Evolutionary conservation across 2,888 invertebrate genomes (phyloP).

Genomic region (Oxycera nigricornis): DNA sequence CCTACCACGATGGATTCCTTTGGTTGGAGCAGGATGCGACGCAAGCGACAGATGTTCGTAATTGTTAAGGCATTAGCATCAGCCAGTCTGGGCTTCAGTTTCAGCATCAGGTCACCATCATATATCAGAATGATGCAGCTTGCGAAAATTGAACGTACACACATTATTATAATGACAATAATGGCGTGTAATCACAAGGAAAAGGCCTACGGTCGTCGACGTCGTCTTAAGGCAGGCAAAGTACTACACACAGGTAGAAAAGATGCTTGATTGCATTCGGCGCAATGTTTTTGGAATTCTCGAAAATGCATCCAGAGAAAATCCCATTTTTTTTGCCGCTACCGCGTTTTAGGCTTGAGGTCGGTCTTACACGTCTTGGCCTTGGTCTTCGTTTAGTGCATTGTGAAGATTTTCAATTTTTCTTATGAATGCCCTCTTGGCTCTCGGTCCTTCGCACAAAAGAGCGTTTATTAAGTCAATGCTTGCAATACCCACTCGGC

Average conservation of each 20-base stretch:
- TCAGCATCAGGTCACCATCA: conserved; percentile 7
- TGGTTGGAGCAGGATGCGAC: background rate
- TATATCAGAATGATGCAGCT: background rate
- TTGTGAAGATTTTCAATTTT: conserved; percentile 1
- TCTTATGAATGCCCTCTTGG: background rate
- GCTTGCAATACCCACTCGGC: background rate
- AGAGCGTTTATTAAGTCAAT: conserved; percentile 3
- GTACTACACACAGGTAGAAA: conserved; percentile 6
- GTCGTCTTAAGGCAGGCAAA: background rate
- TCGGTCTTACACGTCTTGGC: background rate
- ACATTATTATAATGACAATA: conserved; percentile 27
- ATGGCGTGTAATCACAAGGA: conserved; percentile 18
- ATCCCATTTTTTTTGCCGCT: background rate
- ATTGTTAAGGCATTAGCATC: conserved; percentile 16
- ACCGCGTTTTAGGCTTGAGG: background rate
- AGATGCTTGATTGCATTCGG: background rate
- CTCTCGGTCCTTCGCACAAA: background rate
- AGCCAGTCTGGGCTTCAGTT: background rate
- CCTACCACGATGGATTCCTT: background rate
- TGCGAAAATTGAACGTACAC: conserved; percentile 13
- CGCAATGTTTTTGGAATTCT: background rate
- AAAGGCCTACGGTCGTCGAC: background rate
- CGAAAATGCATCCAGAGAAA: background rate
- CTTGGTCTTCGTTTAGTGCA: background rate
- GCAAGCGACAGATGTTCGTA: conserved; percentile 9